Evolutionary conservation across 2,888 invertebrate genomes (phyloP), one percentile per base, ranked within the genome.

Genomic region (Carterocephalus palaemon): DNA sequence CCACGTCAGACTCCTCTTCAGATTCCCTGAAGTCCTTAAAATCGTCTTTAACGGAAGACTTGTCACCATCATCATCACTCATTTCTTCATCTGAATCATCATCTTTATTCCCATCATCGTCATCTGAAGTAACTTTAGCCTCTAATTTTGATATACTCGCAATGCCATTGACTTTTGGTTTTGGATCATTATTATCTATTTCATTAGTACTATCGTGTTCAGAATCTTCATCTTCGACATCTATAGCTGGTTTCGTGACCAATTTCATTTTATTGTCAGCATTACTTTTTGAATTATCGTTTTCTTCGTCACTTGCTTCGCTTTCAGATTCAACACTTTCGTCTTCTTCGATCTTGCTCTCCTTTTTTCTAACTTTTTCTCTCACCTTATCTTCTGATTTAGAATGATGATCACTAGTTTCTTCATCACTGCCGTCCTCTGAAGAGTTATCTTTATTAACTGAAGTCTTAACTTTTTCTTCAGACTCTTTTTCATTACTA

Each of bases 11-110:
- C 38, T 83, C 83, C 3, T 63, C 68, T 48, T 86, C 87, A 16
- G 88, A 82, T 17, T 79, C 83, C 52, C 77, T 87, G n/a, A 89
- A 67, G 64, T 89, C 89, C 7, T 84, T 78, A 6, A 87, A 69
- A 64, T 78, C 61, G 48, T 72, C 65, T 15, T 34, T 67, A 52
- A 49, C 47, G 48, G 64, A 59, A 26, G 49, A 40, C 50, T 52
- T 48, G 2, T 43, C 51, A 3, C 45, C 31, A 5, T 28, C 36
- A 46, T 55, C 47, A 10, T 46, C 52, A 33, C 28, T 52, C 2
- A 45, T 47, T 16, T 53, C 50, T 28, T 56, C 51, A 31, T 47
- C 45, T 4, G 42, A 48, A 19, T 52, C 47, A 31, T 46, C 26
- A 37, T 38, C 32, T 40, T 60, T 49, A 4, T 43, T 34, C 22